Evolutionary conservation across 2,113 vertebrate species (phyloP).

Genomic region (Terrapene triunguis): DNA sequence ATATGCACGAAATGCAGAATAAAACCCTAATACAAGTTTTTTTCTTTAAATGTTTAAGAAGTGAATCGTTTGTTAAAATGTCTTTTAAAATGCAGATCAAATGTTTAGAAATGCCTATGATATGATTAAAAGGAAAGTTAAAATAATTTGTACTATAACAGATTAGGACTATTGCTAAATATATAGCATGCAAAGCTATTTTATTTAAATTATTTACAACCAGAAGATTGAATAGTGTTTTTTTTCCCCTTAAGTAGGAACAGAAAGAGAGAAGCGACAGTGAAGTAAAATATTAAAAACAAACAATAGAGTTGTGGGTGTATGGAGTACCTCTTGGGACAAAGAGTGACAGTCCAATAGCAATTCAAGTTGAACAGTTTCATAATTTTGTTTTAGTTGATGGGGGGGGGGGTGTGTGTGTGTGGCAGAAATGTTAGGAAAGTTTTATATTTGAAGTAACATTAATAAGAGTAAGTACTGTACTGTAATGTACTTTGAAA

Average conservation of each 20-base stretch:
- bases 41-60: not conserved
- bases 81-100: not conserved
- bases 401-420: not conserved
- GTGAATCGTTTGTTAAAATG: conserved; percentile 27
- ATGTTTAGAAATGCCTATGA: conserved; percentile 24
- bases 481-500: conserved; percentile 67
- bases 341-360: not conserved
- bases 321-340: not conserved
- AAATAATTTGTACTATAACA: conserved; percentile 37
- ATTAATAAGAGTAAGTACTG: conserved; percentile 58
- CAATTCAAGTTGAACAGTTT: not conserved
- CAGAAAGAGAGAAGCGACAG: conserved; percentile 77
- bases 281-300: conserved; percentile 48
- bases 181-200: conserved; percentile 37
- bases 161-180: conserved; percentile 25
- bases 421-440: not conserved
- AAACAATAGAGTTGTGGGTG: not conserved
- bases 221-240: conserved; percentile 43
- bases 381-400: not conserved
- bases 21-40: not conserved
- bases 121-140: conserved; percentile 20
- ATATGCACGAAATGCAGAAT: not conserved
- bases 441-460: not conserved
- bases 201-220: conserved; percentile 47
- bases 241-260: conserved; percentile 59